A percentile compares a stretch with the other conserved stretches of the same genome.
phyloP scores from a whole-genome alignment of 1,140 invertebrate genomes.

The Trichoplusia ni region DNA sequence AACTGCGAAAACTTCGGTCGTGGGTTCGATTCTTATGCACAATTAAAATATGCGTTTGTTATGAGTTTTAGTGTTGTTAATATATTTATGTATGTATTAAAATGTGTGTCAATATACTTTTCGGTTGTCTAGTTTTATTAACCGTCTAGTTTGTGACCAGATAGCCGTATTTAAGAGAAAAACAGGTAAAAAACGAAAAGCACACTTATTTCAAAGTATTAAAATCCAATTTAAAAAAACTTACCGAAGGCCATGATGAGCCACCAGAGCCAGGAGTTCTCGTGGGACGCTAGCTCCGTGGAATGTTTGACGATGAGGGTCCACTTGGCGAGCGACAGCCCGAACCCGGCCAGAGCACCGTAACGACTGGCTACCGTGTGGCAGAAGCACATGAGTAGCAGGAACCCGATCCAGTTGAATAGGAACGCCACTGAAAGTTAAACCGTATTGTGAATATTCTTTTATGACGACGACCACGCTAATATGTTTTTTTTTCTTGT shows the following conservation, averaged over 20 bases:
- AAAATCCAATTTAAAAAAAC: constrained; percentile 34
- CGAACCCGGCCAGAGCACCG: constrained; percentile 95
- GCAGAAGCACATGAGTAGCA: constrained; percentile 95
- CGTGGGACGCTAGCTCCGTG: constrained; percentile 90
- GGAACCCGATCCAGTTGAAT: constrained; percentile 97
- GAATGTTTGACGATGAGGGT: constrained; percentile 96
- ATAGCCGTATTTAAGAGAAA: no score
- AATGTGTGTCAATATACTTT: no score
- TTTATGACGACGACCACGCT: no score
- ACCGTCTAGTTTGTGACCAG: no score
- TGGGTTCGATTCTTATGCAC: no score
- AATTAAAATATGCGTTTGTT: no score
- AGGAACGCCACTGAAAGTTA: constrained; percentile 65
- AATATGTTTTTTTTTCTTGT: no score
- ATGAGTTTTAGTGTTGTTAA: no score
- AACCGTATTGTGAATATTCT: not conserved
- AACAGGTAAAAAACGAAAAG: not conserved
- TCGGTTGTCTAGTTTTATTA: no score
- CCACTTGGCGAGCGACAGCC: constrained; percentile 96
- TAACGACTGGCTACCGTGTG: constrained; percentile 96
- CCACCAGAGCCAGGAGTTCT: constrained; percentile 95
- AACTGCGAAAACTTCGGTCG: no score
- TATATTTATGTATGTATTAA: no score
- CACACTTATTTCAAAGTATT: no score
- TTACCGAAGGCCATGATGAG: constrained; percentile 93